Evolutionary conservation across 2,888 invertebrate genomes (phyloP).

Genomic region (Tribolium freemani): DNA sequence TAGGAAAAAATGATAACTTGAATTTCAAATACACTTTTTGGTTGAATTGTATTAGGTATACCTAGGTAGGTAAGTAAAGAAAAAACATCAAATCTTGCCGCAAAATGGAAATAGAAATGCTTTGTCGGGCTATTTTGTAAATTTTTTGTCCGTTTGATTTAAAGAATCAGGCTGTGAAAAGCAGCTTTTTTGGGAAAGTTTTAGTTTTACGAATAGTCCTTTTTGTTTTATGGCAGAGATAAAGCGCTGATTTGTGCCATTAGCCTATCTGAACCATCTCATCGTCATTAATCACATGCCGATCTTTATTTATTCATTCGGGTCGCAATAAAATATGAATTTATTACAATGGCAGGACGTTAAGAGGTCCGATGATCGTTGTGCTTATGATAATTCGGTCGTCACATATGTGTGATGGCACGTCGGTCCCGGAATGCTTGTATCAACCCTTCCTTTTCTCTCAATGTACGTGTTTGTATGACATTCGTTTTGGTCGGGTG

Average conservation of each 20-base stretch:
- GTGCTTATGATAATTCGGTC: slow-evolving; percentile 40
- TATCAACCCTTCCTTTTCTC: slow-evolving; percentile 37
- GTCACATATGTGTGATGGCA: slow-evolving; percentile 42
- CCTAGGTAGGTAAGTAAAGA: no score
- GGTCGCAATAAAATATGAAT: slow-evolving; percentile 46
- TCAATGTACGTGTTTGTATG: slow-evolving; percentile 40
- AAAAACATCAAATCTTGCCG: no score
- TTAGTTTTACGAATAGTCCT: background rate
- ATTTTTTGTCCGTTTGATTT: no score
- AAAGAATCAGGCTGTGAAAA: no score
- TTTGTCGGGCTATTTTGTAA: no score
- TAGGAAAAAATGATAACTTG: no score
- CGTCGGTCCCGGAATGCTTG: slow-evolving; percentile 22
- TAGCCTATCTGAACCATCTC: background rate
- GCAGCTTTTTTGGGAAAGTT: no score
- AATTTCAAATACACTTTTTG: no score
- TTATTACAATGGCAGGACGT: slow-evolving; percentile 47
- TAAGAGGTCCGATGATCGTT: slow-evolving; percentile 34
- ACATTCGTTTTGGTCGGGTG: slow-evolving; percentile 43
- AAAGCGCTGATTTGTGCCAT: background rate
- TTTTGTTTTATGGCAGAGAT: background rate
- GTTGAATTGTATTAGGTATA: no score
- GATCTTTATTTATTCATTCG: slow-evolving; percentile 39
- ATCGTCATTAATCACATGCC: slow-evolving; percentile 40
- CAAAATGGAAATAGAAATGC: no score